Base-by-base conservation (phyloP, 2,797 vertebrate genomes). In the Manis pentadactyla region DNA sequence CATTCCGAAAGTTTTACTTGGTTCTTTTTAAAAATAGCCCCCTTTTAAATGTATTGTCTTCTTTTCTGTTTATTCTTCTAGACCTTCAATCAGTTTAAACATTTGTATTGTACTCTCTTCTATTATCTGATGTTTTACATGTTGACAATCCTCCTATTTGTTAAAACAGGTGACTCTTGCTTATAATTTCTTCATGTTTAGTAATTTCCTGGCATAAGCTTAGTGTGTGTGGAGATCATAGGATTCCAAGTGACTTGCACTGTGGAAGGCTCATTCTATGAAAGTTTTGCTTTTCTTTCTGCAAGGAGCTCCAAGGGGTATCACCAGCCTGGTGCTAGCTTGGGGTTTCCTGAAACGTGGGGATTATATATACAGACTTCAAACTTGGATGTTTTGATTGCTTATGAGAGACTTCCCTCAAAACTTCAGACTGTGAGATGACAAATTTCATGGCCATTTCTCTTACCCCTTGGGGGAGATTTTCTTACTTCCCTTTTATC, bases 11-110 rank as follows among this genome's bases (percentile, higher is more conserved):
- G 21, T 31, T 85, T 75, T 46, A 55, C 4, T 34, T 39, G 68
- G 42, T 53, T 94, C 86, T 85, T 87, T 42, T 15, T 46, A 75
- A 61, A 91, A 46, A 17, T 15, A 88, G 25, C 17, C 64, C 46
- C 37, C 17, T 34, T 46, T 59, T 18, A 46, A 84, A 82, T 21
- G 7, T 64, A 37, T 11, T 31, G 53, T 83, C 75, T 66, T 89
- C 63, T 46, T 78, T 59, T 88, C 59, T 57, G 6, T 17, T 61
- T 59, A 21, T 85, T 57, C 59, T 82, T 78, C 59, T 34, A 61
- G 71, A 29, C 39, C 18, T 73, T 63, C 15, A 8, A 42, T 15
- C 19, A 39, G 77, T 39, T 63, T 57, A 77, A 79, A 53, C 34
- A 18, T 73, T 25, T 37, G 10, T 11, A 46, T 51, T 31, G 6